These are phyloP conservation scores for Scleropages formosus DNA, from an alignment of 2,797 vertebrate species.

Conservation along the genomic window DNA sequence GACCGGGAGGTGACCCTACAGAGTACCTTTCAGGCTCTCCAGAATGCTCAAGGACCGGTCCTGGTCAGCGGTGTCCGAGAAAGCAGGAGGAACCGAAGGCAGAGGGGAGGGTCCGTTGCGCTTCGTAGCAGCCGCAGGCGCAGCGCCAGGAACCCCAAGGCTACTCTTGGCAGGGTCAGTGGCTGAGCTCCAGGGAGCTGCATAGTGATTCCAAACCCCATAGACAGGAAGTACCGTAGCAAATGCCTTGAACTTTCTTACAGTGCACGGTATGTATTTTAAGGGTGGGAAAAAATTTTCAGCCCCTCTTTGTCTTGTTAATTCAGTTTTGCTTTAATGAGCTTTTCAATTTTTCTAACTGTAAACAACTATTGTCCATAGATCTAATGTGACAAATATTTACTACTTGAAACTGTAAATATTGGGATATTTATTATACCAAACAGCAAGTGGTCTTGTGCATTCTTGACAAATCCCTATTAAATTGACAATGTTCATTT, in stretches of 20 bases:
- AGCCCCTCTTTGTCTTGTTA: background rate
- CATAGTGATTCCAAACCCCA: background rate
- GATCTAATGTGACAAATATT: constrained; percentile 69
- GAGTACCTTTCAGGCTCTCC: constrained; percentile 82
- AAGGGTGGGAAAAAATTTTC: background rate
- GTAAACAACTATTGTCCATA: constrained; percentile 34
- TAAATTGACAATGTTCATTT: constrained; percentile 14
- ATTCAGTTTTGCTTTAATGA: background rate
- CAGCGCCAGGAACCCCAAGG: constrained; percentile 54
- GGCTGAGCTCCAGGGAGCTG: background rate
- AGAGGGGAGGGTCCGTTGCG: constrained; percentile 52
- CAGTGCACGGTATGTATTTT: no score
- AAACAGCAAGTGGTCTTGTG: constrained; percentile 16
- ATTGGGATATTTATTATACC: constrained; percentile 83
- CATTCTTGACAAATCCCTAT: constrained; percentile 20
- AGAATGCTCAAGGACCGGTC: constrained; percentile 61
- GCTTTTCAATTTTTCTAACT: constrained; percentile 17
- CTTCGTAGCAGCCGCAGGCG: constrained; percentile 56
- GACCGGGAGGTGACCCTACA: constrained; percentile 74
- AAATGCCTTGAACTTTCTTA: no score
- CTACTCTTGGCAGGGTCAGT: constrained; percentile 39
- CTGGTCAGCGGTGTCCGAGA: constrained; percentile 56
- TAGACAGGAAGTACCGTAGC: no score
- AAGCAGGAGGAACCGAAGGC: constrained; percentile 57
- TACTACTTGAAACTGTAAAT: constrained; percentile 89